Percentiles rank a stretch among this genome's conserved stretches.
These are phyloP conservation scores for Drosophila vallismaia DNA, from an alignment of 2,888 invertebrate species.

Conservation along the genomic window DNA sequence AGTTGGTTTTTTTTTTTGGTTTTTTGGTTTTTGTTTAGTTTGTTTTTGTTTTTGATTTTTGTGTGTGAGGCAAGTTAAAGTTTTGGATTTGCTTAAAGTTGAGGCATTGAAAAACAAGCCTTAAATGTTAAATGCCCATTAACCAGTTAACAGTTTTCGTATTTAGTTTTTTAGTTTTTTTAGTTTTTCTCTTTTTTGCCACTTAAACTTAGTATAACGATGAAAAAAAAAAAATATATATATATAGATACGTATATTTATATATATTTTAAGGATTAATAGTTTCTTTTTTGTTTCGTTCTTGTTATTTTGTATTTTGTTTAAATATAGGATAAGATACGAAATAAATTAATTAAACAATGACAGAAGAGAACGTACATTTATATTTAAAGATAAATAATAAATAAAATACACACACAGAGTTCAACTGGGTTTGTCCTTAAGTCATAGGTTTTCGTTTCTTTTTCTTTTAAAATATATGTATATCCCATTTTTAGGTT, in stretches of 20 bases:
- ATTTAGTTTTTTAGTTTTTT: not conserved
- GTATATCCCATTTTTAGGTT: not conserved
- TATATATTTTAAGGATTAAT: conserved; percentile 33
- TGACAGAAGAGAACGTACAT: conserved; percentile 42
- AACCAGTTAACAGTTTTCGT: conserved; percentile 30
- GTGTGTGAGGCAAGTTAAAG: conserved; percentile 39
- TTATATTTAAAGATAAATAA: conserved; percentile 53
- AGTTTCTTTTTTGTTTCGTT: conserved; percentile 1
- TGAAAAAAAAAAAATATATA: conserved; percentile 48
- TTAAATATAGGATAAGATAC: conserved; percentile 54
- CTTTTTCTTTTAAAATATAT: conserved; percentile 19
- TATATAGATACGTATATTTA: conserved; percentile 7
- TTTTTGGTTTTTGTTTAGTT: conserved; percentile 6
- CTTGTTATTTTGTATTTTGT: conserved; percentile 40
- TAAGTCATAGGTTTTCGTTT: conserved; percentile 48
- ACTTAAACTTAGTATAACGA: conserved; percentile 32
- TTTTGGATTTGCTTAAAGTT: conserved; percentile 8
- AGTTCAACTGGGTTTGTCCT: conserved; percentile 31
- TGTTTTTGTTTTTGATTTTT: conserved; percentile 13
- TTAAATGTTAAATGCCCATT: conserved; percentile 53
- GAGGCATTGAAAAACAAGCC: conserved; percentile 42
- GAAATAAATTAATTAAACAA: conserved; percentile 68
- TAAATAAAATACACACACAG: conserved; percentile 49
- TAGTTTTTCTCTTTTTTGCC: conserved; percentile 8
- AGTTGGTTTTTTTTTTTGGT: conserved; percentile 10